Base-by-base conservation (phyloP, 2,888 invertebrate genomes). In the Stramonita haemastoma region DNA sequence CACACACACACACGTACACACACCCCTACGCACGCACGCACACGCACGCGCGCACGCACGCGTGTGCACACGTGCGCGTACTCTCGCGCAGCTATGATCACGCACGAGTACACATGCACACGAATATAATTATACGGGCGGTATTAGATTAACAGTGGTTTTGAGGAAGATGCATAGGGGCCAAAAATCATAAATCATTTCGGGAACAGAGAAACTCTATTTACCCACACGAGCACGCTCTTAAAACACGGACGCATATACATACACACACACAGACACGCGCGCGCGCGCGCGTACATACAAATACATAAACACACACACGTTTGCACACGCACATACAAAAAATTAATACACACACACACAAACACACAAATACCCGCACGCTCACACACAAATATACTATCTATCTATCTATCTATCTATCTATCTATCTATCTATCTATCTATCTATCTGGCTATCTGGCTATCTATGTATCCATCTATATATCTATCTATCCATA, bases 1-100 rank as follows among this genome's bases (percentile, higher is more conserved):
- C 84, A 46, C 84, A 56, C 84, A 84, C 84, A 84, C 84, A 84
- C 84, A 56, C 84, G 56, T 26, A 56, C 84, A 84, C 84, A 26
- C 84, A 84, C 84, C 19, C 84, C 46, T 56, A 56, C 84, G 56
- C 84, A 56, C 84, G 56, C 84, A 29, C 84, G 56, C 26, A 79
- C 6, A 11, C 79, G n/a, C 79, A 11, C 66, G 26, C 66, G 26
- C 66, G 26, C 66, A 66, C 66, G 26, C 66, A 13, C 66, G 1
- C 66, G 26, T 2, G 26, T 66, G 26, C 66, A 6, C 66, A 13
- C 4, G 26, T 66, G 26, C 66, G 26, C 66, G 66, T 26, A 66
- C 66, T 22, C 5, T 1, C 66, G 26, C 66, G 66, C 66, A 66
- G 17, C 17, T 66, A 2, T 26, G 13, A 66, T 22, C 66, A 66